Evolutionary conservation across 1,140 invertebrate species (phyloP).

Genomic region (Plodia interpunctella): DNA sequence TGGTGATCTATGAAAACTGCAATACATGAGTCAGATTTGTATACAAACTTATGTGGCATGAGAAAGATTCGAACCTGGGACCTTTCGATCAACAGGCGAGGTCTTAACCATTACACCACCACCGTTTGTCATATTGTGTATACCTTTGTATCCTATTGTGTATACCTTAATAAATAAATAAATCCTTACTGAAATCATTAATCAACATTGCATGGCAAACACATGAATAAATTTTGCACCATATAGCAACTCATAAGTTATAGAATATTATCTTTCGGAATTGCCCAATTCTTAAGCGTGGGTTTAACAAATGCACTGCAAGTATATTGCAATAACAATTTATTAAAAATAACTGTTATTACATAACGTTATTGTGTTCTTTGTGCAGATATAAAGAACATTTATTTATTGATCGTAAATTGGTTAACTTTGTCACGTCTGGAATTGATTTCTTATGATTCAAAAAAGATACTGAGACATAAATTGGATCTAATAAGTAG

Average conservation of each 20-base stretch:
- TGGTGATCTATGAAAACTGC: no score
- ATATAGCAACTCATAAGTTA: background rate
- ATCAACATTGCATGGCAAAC: background rate
- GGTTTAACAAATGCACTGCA: background rate
- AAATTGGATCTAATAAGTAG: background rate
- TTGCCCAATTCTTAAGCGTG: background rate
- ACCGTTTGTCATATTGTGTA: no score
- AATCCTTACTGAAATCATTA: no score
- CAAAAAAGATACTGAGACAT: background rate
- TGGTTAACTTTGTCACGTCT: background rate
- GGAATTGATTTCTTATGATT: background rate
- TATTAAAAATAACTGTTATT: background rate
- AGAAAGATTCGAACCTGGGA: no score
- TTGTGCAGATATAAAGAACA: background rate
- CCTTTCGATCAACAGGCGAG: no score
- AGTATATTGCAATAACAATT: background rate
- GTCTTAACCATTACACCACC: no score
- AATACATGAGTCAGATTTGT: no score
- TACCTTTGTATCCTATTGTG: no score
- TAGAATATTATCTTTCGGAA: background rate
- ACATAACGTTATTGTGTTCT: background rate
- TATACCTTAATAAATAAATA: no score
- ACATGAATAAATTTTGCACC: background rate
- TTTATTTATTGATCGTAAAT: background rate
- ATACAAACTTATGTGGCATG: no score